phyloP scores from a whole-genome alignment of 1,140 invertebrate genomes.

The Neodiprion virginianus region DNA sequence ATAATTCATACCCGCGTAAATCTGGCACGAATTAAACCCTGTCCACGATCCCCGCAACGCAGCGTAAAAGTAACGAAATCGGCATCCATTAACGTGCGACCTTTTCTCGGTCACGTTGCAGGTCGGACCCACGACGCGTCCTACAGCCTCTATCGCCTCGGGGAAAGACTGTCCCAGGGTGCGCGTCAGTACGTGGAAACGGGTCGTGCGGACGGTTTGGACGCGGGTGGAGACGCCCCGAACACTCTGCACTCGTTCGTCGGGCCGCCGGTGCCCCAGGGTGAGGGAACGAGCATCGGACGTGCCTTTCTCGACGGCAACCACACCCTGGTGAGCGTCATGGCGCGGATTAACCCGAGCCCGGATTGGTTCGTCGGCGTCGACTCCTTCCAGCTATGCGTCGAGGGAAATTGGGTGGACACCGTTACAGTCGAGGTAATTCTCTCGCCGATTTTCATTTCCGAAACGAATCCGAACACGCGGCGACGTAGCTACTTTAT shows the following conservation, averaged over 20 bases:
- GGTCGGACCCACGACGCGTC: conserved; percentile 85
- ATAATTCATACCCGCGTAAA: too few species aligned
- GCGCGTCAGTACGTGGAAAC: conserved; percentile 85
- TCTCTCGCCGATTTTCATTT: too few species aligned
- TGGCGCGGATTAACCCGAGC: conserved; percentile 88
- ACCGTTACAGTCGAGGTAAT: conserved; percentile 87
- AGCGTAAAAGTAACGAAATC: conserved; percentile 8
- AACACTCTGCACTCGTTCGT: conserved; percentile 77
- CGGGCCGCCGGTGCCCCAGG: conserved; percentile 76
- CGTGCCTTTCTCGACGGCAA: conserved; percentile 91
- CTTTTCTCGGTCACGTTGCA: conserved; percentile 56
- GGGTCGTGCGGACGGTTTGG: conserved; percentile 75
- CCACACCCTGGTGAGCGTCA: conserved; percentile 87
- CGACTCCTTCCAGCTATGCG: conserved; percentile 91
- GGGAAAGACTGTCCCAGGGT: conserved; percentile 73
- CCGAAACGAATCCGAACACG: too few species aligned
- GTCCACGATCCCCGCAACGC: not conserved
- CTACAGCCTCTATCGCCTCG: conserved; percentile 82
- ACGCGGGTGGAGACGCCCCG: conserved; percentile 63
- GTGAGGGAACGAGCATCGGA: conserved; percentile 79
- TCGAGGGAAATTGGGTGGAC: conserved; percentile 94
- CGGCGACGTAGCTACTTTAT: conserved; percentile 8
- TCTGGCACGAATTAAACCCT: too few species aligned
- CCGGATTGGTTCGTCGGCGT: conserved; percentile 99
- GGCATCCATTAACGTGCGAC: conserved; percentile 10